Evolutionary conservation across 2,797 vertebrate species (phyloP), one percentile per base, ranked within the genome.

Genomic region (Danio tinwini): DNA sequence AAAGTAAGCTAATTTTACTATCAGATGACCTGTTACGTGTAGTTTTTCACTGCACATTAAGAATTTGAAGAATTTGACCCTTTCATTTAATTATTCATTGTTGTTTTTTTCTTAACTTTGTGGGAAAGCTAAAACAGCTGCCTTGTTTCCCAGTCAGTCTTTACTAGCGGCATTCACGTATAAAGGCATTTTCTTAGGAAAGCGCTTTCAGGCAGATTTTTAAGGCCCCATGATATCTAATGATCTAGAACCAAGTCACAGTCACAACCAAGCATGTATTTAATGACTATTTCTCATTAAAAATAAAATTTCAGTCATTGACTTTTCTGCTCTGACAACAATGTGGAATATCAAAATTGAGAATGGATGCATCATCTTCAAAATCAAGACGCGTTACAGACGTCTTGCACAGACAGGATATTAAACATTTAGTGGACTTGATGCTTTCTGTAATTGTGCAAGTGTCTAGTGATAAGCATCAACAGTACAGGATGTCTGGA

Each of bases 401-500:
- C 11, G 2, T 55, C 52, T 6, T 50, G n/a, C 5, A 65, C n/a
- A 52, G 39, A 71, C 50, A 1, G 67, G 67, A 70, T 70, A 11
- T 53, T 53, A 1, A 2, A 7, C 17, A n/a, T 40, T 53, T 55
- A 14, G 14, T 55, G 4, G n/a, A 8, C 19, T 17, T 17, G 16
- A 40, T 42, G 17, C 11, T 19, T 42, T 70, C 50, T 40, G 2
- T 7, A 55, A 19, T 55, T 17, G 68, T 61, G 58, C 70, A 56
- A 7, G 37, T 56, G 40, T 65, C 40, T 29, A 17, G 21, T 29
- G 50, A 65, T 67, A 37, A 55, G 17, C 40, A 67, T 56, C 63
- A 5, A 56, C 14, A 29, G 50, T 42, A 65, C 62, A 58, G 63
- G 63, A 67, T 59, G 75, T 40, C 19, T 42, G 29, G 53, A 5